Percentiles rank a stretch among this genome's conserved stretches.
Evolutionary conservation across 2,113 vertebrate species (phyloP).

Genomic region (Sigmodon hispidus): DNA sequence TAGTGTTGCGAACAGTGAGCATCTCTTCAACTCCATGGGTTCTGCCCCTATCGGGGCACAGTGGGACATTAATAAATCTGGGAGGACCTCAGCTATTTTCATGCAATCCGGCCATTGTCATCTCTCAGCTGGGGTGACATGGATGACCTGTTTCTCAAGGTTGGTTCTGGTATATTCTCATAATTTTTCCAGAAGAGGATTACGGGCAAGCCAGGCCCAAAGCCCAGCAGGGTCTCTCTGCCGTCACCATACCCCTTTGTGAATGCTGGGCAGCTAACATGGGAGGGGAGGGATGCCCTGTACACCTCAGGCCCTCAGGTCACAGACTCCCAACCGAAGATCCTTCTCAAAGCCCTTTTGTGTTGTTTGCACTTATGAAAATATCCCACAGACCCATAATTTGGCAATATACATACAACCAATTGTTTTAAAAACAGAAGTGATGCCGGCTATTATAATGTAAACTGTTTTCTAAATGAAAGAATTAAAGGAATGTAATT

Average conservation of each 20-base stretch:
- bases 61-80: too few species aligned
- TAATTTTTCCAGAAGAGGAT: background rate
- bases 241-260: background rate
- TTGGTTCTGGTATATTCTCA: background rate
- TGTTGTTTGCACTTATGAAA: slow-evolving; percentile 73
- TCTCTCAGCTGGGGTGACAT: background rate
- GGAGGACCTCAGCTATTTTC: too few species aligned
- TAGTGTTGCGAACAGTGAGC: background rate
- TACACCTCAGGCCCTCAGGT: background rate
- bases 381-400: slow-evolving; percentile 71
- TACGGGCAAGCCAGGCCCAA: background rate
- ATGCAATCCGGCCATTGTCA: background rate
- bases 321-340: slow-evolving; percentile 38
- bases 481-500: slow-evolving; percentile 85
- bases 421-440: slow-evolving; percentile 85
- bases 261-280: too few species aligned
- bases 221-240: background rate
- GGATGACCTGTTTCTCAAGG: background rate
- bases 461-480: slow-evolving; percentile 82
- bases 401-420: slow-evolving; percentile 79
- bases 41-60: background rate
- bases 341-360: slow-evolving; percentile 48
- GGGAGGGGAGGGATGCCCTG: background rate
- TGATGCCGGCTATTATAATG: slow-evolving; percentile 82
- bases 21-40: background rate